Evolutionary conservation across 2,888 invertebrate species (phyloP).

Genomic region (Hypolimnas misippus): DNA sequence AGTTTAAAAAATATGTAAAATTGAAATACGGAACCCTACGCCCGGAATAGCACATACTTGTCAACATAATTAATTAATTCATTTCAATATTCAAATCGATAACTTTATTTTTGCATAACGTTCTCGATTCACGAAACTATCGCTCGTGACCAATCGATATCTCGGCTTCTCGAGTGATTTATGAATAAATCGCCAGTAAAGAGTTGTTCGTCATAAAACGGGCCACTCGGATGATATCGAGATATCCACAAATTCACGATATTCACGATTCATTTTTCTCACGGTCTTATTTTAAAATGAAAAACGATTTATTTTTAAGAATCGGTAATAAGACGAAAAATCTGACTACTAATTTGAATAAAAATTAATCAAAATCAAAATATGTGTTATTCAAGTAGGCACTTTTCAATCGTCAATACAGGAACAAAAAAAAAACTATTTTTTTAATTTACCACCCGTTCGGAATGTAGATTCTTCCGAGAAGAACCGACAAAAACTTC

Average conservation of each 20-base stretch:
- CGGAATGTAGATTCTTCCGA: too few relatives aligned
- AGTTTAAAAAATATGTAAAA: neutral
- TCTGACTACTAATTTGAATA: too few relatives aligned
- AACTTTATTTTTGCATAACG: constrained; percentile 39
- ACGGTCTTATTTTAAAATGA: constrained; percentile 19
- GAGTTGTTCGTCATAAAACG: constrained; percentile 48
- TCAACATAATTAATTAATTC: constrained; percentile 23
- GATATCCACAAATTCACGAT: constrained; percentile 33
- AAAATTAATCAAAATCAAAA: too few relatives aligned
- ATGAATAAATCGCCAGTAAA: constrained; percentile 64
- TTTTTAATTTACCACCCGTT: too few relatives aligned
- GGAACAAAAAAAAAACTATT: too few relatives aligned
- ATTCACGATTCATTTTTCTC: constrained; percentile 39
- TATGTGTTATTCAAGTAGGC: too few relatives aligned
- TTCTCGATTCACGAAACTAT: constrained; percentile 42
- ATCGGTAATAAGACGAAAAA: too few relatives aligned
- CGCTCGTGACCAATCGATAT: constrained; percentile 66
- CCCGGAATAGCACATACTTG: neutral
- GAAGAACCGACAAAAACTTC: too few relatives aligned
- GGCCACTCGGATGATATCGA: constrained; percentile 31
- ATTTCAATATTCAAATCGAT: constrained; percentile 38
- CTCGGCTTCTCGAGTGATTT: constrained; percentile 63
- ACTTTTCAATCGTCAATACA: too few relatives aligned
- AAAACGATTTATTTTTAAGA: neutral
- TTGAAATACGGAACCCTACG: neutral